Evolutionary conservation across 2,113 vertebrate species (phyloP).

Genomic region (Eublepharis macularius): DNA sequence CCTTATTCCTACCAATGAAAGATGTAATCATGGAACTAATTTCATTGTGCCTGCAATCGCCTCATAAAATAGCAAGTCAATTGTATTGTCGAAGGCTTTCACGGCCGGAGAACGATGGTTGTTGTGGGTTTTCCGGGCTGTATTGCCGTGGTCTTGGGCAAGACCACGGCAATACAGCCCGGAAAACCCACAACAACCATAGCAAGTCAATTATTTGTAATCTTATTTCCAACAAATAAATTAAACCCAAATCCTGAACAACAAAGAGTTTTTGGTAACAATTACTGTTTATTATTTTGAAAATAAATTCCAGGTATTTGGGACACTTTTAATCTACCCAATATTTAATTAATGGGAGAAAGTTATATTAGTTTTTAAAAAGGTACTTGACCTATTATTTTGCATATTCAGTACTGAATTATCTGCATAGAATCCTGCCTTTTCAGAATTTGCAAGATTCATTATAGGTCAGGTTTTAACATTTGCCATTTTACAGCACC

Average conservation of each 20-base stretch:
- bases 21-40: background rate
- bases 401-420: background rate
- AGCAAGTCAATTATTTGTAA: background rate
- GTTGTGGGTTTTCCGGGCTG: too few species aligned
- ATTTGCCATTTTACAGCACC: background rate
- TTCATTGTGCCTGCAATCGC: background rate
- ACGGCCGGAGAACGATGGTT: too few species aligned
- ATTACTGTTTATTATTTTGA: background rate
- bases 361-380: background rate
- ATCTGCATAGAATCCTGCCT: background rate
- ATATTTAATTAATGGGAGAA: background rate
- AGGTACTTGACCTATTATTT: background rate
- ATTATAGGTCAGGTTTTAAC: background rate
- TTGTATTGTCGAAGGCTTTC: too few species aligned
- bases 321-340: background rate
- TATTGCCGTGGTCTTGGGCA: too few species aligned
- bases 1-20: too few species aligned
- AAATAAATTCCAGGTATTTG: background rate
- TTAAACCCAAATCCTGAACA: background rate
- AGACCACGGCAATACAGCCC: too few species aligned
- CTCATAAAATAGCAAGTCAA: background rate
- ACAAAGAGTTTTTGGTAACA: background rate
- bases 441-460: background rate
- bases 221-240: background rate
- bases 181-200: too few species aligned